Percentiles rank a stretch among this genome's conserved stretches.
These are phyloP conservation scores for Blomia tropicalis DNA, from an alignment of 2,888 invertebrate genomes.

Conservation along the genomic window DNA sequence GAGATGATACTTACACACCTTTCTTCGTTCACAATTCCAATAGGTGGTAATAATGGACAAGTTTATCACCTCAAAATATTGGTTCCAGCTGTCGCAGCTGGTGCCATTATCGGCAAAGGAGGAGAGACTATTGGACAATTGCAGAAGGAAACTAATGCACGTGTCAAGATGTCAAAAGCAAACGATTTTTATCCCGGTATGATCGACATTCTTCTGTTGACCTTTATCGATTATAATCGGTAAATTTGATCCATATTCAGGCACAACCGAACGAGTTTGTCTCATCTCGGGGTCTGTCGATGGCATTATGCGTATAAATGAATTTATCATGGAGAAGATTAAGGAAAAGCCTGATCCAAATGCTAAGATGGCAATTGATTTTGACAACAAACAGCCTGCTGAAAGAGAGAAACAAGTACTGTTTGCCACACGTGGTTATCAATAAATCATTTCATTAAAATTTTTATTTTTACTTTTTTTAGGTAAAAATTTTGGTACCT, in stretches of 20 bases:
- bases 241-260: slow-evolving; percentile 38
- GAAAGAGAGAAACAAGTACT: slow-evolving; percentile 75
- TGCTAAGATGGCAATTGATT: slow-evolving; percentile 57
- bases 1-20: neutral
- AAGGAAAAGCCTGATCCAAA: slow-evolving; percentile 82
- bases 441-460: neutral
- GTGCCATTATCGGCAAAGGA: slow-evolving; percentile 97
- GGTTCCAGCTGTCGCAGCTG: slow-evolving; percentile 90
- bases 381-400: slow-evolving; percentile 58
- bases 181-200: slow-evolving; percentile 96
- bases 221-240: neutral
- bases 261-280: slow-evolving; percentile 82
- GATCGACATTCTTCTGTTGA: slow-evolving; percentile 30
- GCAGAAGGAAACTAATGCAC: slow-evolving; percentile 90
- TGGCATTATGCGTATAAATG: slow-evolving; percentile 74
- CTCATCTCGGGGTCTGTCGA: slow-evolving; percentile 78
- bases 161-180: slow-evolving; percentile 98
- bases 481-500: slow-evolving; percentile 83
- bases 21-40: neutral
- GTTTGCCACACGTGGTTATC: too few species aligned
- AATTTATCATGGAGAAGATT: slow-evolving; percentile 88
- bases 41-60: slow-evolving; percentile 25
- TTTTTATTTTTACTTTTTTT: slow-evolving; percentile 25
- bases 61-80: slow-evolving; percentile 89
- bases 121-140: slow-evolving; percentile 96